Evolutionary conservation across 2,797 vertebrate genomes (phyloP), one percentile per base, ranked within the genome.

Genomic region (Pangasius djambal): DNA sequence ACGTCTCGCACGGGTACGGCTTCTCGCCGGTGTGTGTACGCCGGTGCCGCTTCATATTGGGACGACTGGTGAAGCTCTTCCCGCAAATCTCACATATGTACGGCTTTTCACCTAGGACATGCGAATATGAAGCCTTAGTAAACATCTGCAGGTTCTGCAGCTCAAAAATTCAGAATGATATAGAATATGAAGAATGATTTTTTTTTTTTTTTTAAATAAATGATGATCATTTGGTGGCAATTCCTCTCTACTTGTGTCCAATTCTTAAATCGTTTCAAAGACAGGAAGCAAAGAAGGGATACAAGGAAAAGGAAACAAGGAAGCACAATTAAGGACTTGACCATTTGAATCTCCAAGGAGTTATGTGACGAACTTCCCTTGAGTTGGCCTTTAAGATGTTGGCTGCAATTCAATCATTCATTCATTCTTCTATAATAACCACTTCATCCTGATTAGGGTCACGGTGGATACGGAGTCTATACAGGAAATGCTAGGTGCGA

Each of bases 1-100:
- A 98, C 69, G 97, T 96, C 63, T 98, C 98, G 9, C 98, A 99
- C 0, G 98, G 97, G 91, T 99, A 99, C 0, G 98, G 98, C 93
- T 99, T 99, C 95, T 99, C 98, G 0, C 98, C 98, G 0, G 98
- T 98, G 97, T 99, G 98, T 0, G 98, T 99, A 91, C 98, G 97
- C 78, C 98, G 97, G 92, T 99, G 98, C 20, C 98, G 96, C 94
- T 99, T 99, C 98, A 99, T 99, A 96, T 99, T 99, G 92, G 98
- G 98, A 31, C 98, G 97, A 92, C 98, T 99, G 83, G 98, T 99
- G 96, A 99, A 99, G 95, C 98, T 99, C 94, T 99, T 99, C 69
- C 98, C 98, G 0, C 98, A 99, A 95, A 99, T 98, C 96, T 99
- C 98, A 1, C 98, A 99, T 94, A 99, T 99, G 93, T 98, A 99